A percentile compares a stretch with the other conserved stretches of the same genome.
These are phyloP conservation scores for Tiphia femorata DNA, from an alignment of 2,888 invertebrate genomes.

Conservation along the genomic window DNA sequence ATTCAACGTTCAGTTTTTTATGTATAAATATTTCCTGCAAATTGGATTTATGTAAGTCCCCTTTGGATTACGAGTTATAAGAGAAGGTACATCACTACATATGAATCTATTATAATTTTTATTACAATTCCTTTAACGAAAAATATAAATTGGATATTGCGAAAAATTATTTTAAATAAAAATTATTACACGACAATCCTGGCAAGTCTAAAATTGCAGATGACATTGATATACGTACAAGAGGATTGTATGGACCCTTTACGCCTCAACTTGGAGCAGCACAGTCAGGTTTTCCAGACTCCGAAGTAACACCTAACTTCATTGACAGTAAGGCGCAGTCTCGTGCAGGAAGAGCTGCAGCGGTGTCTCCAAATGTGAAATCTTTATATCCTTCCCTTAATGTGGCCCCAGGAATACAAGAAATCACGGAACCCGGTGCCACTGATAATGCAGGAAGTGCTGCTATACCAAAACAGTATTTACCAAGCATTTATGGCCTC, in stretches of 20 bases:
- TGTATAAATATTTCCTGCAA: too few relatives aligned
- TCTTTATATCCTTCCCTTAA: too few relatives aligned
- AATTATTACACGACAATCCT: neutral
- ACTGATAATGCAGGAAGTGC: slow-evolving; percentile 22
- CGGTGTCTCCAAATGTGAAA: slow-evolving; percentile 1
- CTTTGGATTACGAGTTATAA: too few relatives aligned
- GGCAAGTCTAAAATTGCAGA: slow-evolving; percentile 9
- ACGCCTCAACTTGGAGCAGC: slow-evolving; percentile 25
- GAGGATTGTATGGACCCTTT: slow-evolving; percentile 46
- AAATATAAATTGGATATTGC: too few relatives aligned
- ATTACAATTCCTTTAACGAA: too few relatives aligned
- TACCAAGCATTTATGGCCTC: slow-evolving; percentile 54
- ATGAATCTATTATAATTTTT: too few relatives aligned
- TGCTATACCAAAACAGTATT: slow-evolving; percentile 46
- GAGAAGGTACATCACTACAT: too few relatives aligned
- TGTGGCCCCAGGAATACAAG: slow-evolving; percentile 48
- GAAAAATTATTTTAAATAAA: too few relatives aligned
- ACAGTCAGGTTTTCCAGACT: too few relatives aligned
- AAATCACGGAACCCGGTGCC: slow-evolving; percentile 4
- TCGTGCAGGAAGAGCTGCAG: slow-evolving; percentile 32
- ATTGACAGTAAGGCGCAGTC: slow-evolving; percentile 8
- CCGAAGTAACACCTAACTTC: slow-evolving; percentile 17
- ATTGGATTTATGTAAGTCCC: too few relatives aligned
- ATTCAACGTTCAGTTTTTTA: too few relatives aligned
- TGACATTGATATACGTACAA: slow-evolving; percentile 23